Conservation (phyloP, 2,888 invertebrate species). For the Seira sanloemensis region DNA sequence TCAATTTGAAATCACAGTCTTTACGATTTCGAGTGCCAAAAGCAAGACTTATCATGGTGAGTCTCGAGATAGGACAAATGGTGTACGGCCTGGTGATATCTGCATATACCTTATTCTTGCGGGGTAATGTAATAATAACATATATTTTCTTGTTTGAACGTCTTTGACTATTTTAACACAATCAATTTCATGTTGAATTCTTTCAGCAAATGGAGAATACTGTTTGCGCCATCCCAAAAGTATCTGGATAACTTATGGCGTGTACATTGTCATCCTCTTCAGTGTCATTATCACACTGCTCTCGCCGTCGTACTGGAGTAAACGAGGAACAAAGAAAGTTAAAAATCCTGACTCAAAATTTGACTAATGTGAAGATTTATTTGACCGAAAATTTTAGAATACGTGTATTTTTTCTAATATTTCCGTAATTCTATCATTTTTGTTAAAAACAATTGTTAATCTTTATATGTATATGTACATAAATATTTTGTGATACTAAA, state of each 20-base stretch:
- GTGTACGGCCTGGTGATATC: conserved; percentile 14
- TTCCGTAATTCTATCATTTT: no score
- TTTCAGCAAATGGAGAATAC: conserved; percentile 26
- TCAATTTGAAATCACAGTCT: conserved; percentile 17
- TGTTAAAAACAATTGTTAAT: no score
- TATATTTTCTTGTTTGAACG: no score
- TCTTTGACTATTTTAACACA: not conserved
- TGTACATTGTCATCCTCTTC: not conserved
- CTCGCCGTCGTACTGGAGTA: conserved; percentile 37
- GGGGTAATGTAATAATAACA: conserved; percentile 24
- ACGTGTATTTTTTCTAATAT: no score
- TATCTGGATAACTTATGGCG: not conserved
- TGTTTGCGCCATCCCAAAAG: conserved; percentile 33
- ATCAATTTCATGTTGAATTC: not conserved
- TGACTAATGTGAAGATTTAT: no score
- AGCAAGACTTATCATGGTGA: conserved; percentile 37
- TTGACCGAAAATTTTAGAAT: no score
- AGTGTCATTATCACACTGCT: not conserved
- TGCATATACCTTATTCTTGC: conserved; percentile 27
- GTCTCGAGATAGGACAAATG: conserved; percentile 37
- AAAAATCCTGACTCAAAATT: not conserved
- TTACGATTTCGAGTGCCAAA: conserved; percentile 30
- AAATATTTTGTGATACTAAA: no score
- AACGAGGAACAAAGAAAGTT: conserved; percentile 30
- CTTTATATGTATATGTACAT: no score